Percentiles rank a stretch among this genome's conserved stretches.
Evolutionary conservation across 2,113 vertebrate species (phyloP).

Genomic region (Tragelaphus imberbis): DNA sequence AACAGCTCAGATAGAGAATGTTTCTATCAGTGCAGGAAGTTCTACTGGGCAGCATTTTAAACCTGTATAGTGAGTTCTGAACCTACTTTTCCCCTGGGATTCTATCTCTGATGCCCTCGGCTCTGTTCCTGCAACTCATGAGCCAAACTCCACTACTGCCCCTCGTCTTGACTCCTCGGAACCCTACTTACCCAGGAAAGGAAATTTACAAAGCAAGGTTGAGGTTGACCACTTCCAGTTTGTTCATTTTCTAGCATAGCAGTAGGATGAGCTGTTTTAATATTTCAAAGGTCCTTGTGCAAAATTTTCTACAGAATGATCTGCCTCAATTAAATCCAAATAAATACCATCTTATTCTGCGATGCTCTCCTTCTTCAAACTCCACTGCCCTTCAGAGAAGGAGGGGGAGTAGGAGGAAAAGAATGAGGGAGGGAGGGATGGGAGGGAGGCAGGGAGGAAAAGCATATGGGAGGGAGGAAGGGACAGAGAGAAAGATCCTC

Average conservation of each 20-base stretch:
- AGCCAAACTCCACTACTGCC: neutral
- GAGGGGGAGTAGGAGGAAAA: accelerated
- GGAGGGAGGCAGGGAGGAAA: neutral
- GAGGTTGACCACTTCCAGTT: neutral
- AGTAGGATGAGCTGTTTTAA: neutral
- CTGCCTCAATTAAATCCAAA: constrained; percentile 4
- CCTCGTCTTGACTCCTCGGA: neutral
- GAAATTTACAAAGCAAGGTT: neutral
- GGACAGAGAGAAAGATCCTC: neutral
- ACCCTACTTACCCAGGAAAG: neutral
- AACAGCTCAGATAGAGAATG: neutral
- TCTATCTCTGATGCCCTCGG: neutral
- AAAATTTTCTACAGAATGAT: neutral
- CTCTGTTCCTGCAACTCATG: neutral
- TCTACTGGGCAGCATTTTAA: neutral
- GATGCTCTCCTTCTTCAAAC: neutral
- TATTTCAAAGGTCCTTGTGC: neutral
- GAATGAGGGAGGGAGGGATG: accelerated
- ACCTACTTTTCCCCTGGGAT: neutral
- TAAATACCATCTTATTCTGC: neutral
- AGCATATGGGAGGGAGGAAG: neutral
- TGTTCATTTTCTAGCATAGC: neutral
- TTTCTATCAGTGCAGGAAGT: neutral
- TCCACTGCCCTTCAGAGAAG: neutral
- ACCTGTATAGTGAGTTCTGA: neutral